Evolutionary conservation across 2,113 vertebrate species (phyloP), one percentile per base, ranked within the genome.

Genomic region (Chaetodon trifascialis): DNA sequence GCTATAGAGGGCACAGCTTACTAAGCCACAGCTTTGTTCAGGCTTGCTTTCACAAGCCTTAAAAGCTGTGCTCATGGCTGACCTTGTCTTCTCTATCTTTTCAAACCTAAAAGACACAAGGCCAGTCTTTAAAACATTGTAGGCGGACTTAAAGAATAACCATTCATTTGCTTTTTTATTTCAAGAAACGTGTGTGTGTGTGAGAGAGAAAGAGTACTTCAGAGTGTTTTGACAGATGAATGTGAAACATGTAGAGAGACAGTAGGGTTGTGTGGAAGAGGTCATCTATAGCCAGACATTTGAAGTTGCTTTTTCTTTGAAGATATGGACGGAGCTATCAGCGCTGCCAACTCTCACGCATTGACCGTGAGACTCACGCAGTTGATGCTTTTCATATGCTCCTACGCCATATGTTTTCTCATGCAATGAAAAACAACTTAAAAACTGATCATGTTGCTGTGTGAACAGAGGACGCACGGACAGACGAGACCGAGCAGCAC

Each of bases 91-190:
- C 11, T 69, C 19, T 36, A 51, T 69, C 86, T 76, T 86, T 91
- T 90, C 72, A 90, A 86, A 86, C 62, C 76, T 51, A 81, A 75
- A 79, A 86, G 80, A 78, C 73, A 80, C 80, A 82, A 92, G 82
- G 89, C 72, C 81, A 52, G 68, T 47, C 63, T 92, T 82, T 81
- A 73, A 82, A 84, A 86, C 77, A 73, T 34, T 66, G 76, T 71
- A 30, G 78, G 83, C 0, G 49, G 73, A 79, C 82, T 83, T 87
- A 67, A 67, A 76, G 80, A 72, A 73, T 85, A 80, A 66, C 73
- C 80, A 87, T 91, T 90, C 76, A 86, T 84, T 86, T 73, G 46
- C 64, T 74, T 66, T 64, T 75, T 66, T 77, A 80, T 79, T 73
- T 76, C 21, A 66, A 63, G 40, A 76, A 83, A 36, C 16, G 23